phyloP scores from a whole-genome alignment of 2,797 vertebrate species.

The Manis crassicaudata region DNA sequence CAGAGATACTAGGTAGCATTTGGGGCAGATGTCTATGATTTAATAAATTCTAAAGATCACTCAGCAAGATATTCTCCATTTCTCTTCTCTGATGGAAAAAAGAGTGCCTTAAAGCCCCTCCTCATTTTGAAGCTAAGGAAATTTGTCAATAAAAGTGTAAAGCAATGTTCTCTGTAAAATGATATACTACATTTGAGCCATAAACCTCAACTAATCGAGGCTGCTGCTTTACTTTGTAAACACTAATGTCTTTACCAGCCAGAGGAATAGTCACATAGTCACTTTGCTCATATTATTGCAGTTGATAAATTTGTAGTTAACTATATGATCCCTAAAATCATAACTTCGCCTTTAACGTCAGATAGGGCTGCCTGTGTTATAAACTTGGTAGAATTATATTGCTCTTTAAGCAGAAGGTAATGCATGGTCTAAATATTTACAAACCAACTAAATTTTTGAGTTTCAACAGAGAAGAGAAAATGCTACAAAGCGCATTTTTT shows the following conservation, averaged over 20 bases:
- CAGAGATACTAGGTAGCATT: not conserved
- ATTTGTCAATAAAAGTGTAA: not conserved
- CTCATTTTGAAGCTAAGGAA: not conserved
- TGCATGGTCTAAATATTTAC: not conserved
- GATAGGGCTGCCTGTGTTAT: not conserved
- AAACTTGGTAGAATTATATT: not conserved
- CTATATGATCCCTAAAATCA: not conserved
- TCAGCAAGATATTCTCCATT: not conserved
- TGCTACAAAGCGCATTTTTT: not conserved
- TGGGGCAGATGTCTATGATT: not conserved
- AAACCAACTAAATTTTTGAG: slow-evolving; percentile 1
- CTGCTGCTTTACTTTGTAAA: not conserved
- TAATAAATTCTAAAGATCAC: slow-evolving; percentile 11
- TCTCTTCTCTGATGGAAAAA: not conserved
- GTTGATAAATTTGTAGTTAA: not conserved
- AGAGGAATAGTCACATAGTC: not conserved
- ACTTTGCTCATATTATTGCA: not conserved
- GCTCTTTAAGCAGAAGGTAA: not conserved
- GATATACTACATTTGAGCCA: not conserved
- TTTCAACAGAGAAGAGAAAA: not conserved
- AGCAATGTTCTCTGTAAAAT: not conserved
- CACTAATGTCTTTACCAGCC: not conserved
- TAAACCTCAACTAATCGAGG: not conserved
- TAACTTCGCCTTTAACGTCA: not conserved
- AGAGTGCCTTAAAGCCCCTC: not conserved